Evolutionary conservation across 2,888 invertebrate species (phyloP), one percentile per base, ranked within the genome.

Genomic region (Drosophila melanosoma): DNA sequence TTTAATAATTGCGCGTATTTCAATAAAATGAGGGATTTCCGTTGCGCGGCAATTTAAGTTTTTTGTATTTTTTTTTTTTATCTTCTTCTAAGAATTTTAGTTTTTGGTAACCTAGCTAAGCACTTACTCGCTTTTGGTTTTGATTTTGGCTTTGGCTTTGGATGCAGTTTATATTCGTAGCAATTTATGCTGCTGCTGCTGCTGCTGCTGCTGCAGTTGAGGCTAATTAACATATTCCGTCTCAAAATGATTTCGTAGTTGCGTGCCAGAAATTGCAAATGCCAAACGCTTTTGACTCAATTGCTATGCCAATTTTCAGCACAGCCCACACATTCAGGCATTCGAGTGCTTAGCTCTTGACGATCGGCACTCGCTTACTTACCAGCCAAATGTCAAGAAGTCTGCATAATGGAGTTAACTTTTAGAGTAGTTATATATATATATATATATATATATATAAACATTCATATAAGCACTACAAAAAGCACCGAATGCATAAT

Each of bases 261-360:
- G 87, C 87, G 87, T 87, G 87, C 87, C 81, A 86, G 68, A 82
- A 86, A 86, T 83, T 87, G 85, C 83, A 89, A 87, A 89, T 87
- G 87, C 89, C 87, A 87, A 87, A 82, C 73, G 76, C 78, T 79
- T 71, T 87, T 83, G 77, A 70, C 87, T 82, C 82, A 83, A 87
- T 87, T 87, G 81, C 79, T 69, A 64, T 58, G 72, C 72, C 87
- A 82, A 87, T 84, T 84, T 78, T 67, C 66, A 35, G 45, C 56
- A 35, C 62, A 45, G 68, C 72, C 74, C 76, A 76, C 80, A 68
- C 76, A 57, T 32, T 49, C 53, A 52, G 42, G 12, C 62, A 60
- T 63, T 57, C 23, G 26, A 40, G 57, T 65, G 70, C 45, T n/a
- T 54, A 33, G 17, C 42, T 33, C 38, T 49, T 17, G 38, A 32